A percentile compares a stretch with the other conserved stretches of the same genome.
Evolutionary conservation across 2,888 invertebrate genomes (phyloP).

Genomic region (Eilema depressum): DNA sequence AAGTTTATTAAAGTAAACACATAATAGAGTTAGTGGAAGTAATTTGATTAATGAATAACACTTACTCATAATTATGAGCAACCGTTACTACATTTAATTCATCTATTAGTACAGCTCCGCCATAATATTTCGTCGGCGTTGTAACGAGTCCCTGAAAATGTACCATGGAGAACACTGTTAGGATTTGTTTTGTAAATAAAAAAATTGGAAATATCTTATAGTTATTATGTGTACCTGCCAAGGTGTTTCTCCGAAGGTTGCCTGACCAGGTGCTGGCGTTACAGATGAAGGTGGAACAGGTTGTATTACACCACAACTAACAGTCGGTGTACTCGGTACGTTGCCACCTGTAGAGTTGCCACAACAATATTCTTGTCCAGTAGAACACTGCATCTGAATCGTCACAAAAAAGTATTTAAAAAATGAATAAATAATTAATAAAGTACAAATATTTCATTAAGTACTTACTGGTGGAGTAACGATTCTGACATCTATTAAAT

Average conservation of each 20-base stretch:
- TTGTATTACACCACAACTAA: constrained; percentile 81
- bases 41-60: not conserved
- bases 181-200: not conserved
- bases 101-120: constrained; percentile 91
- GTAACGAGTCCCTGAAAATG: constrained; percentile 77
- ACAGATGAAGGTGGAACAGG: constrained; percentile 68
- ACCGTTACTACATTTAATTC: constrained; percentile 90
- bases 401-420: too few species aligned
- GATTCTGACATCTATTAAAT: constrained; percentile 21
- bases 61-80: constrained; percentile 87
- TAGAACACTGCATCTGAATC: constrained; percentile 64
- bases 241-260: constrained; percentile 90
- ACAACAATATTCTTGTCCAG: constrained; percentile 81
- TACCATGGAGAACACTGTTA: not conserved
- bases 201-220: not conserved
- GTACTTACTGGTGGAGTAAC: constrained; percentile 76
- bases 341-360: constrained; percentile 47
- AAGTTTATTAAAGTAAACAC: not conserved
- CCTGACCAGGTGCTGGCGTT: constrained; percentile 82
- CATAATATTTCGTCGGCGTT: constrained; percentile 89
- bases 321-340: constrained; percentile 33
- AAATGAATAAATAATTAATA: too few species aligned
- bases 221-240: constrained; percentile 87
- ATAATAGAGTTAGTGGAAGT: not conserved
- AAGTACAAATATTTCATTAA: not conserved